Conservation (phyloP, 2,797 vertebrate genomes). For the Ctenosaura bakeri region DNA sequence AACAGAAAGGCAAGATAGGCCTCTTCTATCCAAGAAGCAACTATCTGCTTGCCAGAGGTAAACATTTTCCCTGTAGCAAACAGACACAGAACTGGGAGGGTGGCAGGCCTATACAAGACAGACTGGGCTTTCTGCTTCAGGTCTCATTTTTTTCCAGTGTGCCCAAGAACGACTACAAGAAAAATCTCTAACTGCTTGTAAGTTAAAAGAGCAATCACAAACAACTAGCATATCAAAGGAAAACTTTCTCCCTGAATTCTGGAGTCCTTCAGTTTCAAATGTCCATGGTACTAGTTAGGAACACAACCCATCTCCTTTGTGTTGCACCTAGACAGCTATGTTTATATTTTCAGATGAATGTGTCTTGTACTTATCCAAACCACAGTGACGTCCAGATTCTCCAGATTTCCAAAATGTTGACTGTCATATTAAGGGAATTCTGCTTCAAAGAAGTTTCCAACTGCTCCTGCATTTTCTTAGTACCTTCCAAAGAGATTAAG, state of each 20-base stretch:
- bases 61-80: background rate
- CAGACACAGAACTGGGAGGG: background rate
- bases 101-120: background rate
- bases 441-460: conserved; percentile 50
- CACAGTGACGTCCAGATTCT: background rate
- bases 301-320: no score
- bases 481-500: conserved; percentile 34
- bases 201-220: background rate
- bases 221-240: background rate
- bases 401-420: background rate
- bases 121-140: background rate
- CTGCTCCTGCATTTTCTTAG: conserved; percentile 12
- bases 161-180: background rate
- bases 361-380: background rate
- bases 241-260: background rate
- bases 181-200: background rate
- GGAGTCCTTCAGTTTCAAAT: no score
- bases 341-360: conserved; percentile 9
- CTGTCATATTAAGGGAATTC: background rate
- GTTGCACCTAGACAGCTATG: background rate
- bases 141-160: background rate
- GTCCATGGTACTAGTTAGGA: no score
- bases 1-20: background rate
- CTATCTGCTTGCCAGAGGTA: background rate
- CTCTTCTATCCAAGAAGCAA: background rate